A percentile compares a stretch with the other conserved stretches of the same genome.
Conservation (phyloP, 2,113 vertebrate genomes). For the Uria lomvia region DNA sequence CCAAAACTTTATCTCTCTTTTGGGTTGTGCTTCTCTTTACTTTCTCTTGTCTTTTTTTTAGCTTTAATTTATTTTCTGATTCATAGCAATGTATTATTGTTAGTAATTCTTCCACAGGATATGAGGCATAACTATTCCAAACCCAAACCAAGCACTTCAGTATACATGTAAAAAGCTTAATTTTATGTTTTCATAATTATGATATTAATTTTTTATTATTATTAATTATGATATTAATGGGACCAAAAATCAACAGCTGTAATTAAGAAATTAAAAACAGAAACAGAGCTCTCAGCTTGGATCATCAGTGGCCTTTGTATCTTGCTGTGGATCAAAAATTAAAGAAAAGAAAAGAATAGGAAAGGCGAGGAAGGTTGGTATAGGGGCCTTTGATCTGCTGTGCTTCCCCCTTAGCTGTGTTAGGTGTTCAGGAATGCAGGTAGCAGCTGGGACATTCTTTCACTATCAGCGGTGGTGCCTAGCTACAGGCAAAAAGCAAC, state of each 20-base stretch:
- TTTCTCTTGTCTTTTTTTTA: neutral
- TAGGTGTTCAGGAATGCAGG: neutral
- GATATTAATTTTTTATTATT: neutral
- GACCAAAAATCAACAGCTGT: neutral
- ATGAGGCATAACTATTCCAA: neutral
- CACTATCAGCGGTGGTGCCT: neutral
- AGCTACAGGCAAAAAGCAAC: neutral
- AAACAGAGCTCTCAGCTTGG: neutral
- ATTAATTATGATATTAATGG: neutral
- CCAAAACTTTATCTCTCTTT: neutral
- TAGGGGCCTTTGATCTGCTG: neutral
- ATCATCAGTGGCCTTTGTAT: neutral
- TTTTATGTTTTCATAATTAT: neutral
- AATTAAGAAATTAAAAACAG: neutral
- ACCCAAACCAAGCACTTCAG: neutral
- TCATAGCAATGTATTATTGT: neutral
- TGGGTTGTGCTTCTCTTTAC: neutral
- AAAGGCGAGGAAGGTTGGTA: rapidly evolving
- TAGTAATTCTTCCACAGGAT: neutral
- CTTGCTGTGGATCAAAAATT: neutral
- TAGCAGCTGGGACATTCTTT: neutral
- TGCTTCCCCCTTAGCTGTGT: neutral
- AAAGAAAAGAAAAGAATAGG: neutral
- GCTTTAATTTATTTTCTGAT: neutral
- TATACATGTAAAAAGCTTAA: neutral